Percentiles rank a stretch among this genome's conserved stretches.
Conservation (phyloP, 2,797 vertebrate species). For the Chloroceryle amazona region DNA sequence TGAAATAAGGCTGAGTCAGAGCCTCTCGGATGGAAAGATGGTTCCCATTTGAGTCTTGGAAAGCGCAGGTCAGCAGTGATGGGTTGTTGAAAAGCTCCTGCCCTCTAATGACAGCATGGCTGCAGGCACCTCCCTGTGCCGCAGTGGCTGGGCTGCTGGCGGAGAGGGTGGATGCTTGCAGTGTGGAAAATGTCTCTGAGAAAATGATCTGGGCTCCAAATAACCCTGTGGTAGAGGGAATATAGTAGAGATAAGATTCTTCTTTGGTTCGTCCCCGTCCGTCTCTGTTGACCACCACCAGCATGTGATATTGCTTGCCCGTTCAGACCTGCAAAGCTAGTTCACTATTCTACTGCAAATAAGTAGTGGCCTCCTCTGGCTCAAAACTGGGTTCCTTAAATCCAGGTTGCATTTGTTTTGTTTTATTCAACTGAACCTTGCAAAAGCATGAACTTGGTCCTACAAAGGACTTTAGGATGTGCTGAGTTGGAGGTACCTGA, state of each 20-base stretch:
- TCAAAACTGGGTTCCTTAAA: slow-evolving; percentile 1
- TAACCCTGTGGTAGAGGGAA: not conserved
- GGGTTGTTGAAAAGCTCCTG: not conserved
- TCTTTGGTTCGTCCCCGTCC: not conserved
- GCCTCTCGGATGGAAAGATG: not conserved
- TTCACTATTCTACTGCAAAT: not conserved
- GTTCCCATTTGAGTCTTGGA: not conserved
- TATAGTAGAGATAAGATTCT: not conserved
- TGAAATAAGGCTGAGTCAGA: not conserved
- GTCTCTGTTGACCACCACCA: not conserved
- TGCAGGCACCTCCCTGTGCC: not conserved
- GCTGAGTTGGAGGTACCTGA: slow-evolving; percentile 38
- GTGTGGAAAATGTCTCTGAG: not conserved
- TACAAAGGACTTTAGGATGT: not conserved
- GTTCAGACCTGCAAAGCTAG: slow-evolving; percentile 14
- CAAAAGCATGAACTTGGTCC: not conserved
- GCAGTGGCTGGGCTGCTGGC: not conserved
- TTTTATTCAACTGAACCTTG: slow-evolving; percentile 14
- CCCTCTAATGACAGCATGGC: rapidly evolving
- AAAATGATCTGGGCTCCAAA: not conserved
- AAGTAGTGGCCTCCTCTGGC: slow-evolving; percentile 48
- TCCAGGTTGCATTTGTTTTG: slow-evolving; percentile 12
- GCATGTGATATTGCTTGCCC: not conserved
- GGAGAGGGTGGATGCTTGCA: not conserved
- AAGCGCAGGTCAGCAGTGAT: not conserved